These are phyloP conservation scores for Hyperoplus immaculatus DNA, from an alignment of 2,797 vertebrate genomes.

Conservation along the genomic window DNA sequence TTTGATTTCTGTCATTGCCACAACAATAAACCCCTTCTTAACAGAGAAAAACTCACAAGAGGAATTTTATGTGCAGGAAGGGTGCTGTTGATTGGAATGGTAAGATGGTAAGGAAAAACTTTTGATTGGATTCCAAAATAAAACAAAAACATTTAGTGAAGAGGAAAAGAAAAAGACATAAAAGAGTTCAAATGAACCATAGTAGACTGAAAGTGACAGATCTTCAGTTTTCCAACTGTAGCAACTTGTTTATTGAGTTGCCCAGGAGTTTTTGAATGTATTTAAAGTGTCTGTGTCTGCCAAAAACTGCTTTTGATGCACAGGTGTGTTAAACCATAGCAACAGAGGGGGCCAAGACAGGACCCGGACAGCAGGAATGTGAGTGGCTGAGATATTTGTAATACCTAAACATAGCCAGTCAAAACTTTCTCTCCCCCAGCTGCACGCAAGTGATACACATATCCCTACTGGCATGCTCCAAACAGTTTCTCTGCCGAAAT, in stretches of 20 bases:
- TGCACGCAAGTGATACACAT: slow-evolving; percentile 77
- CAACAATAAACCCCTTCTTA: slow-evolving; percentile 56
- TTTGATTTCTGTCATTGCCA: slow-evolving; percentile 59
- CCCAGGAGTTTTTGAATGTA: slow-evolving; percentile 6
- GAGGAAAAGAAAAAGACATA: not conserved
- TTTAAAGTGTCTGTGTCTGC: slow-evolving; percentile 44
- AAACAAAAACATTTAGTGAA: not conserved
- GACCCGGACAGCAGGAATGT: slow-evolving; percentile 77
- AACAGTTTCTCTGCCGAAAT: slow-evolving; percentile 67
- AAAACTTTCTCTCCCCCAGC: slow-evolving; percentile 76
- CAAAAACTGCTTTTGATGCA: slow-evolving; percentile 58
- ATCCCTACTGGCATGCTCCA: slow-evolving; percentile 59
- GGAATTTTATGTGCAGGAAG: slow-evolving; percentile 3
- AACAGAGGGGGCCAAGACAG: slow-evolving; percentile 67
- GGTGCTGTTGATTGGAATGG: not conserved
- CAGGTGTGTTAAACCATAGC: slow-evolving; percentile 79
- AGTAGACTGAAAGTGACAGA: slow-evolving; percentile 13
- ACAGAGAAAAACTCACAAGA: slow-evolving; percentile 18
- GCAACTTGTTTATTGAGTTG: slow-evolving; percentile 12
- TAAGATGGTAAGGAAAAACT: slow-evolving; percentile 4
- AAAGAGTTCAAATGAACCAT: not conserved
- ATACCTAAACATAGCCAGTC: slow-evolving; percentile 83
- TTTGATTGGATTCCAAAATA: not conserved
- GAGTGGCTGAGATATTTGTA: slow-evolving; percentile 82
- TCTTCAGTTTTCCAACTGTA: slow-evolving; percentile 1